Percentiles rank a stretch among this genome's conserved stretches.
These are phyloP conservation scores for Leucopsar rothschildi DNA, from an alignment of 2,113 vertebrate species.

Conservation along the genomic window DNA sequence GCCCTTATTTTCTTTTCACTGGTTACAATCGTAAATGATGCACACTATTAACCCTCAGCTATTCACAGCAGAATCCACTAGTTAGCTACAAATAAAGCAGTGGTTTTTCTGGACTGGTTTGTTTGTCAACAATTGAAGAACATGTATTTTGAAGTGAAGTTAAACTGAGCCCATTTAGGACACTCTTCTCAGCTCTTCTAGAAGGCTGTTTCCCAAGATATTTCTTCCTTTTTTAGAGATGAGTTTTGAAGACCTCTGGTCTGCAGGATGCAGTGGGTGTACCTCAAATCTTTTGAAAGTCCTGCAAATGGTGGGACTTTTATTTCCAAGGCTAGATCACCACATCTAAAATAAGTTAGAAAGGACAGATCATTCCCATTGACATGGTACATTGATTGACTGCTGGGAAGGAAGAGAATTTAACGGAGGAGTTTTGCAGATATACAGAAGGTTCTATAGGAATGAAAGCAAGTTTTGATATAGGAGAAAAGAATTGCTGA, in stretches of 20 bases:
- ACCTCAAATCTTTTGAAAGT: background rate
- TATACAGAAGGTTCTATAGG: no score
- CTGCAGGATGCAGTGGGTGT: background rate
- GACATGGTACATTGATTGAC: background rate
- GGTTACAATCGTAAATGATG: background rate
- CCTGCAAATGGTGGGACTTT: background rate
- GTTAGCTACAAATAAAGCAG: background rate
- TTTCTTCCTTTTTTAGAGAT: background rate
- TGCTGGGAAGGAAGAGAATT: no score
- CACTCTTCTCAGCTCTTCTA: background rate
- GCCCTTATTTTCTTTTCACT: constrained; percentile 33
- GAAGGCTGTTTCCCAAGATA: background rate
- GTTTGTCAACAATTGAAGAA: background rate
- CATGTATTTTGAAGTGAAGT: background rate
- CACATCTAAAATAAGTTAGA: background rate
- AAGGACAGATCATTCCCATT: background rate
- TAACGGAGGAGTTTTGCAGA: no score
- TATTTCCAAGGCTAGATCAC: background rate
- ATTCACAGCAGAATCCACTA: background rate
- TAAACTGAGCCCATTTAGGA: background rate
- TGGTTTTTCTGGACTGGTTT: background rate
- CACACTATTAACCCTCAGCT: background rate
- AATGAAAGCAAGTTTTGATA: no score
- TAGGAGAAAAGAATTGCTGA: no score
- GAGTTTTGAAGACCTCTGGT: background rate